Evolutionary conservation across 2,888 invertebrate genomes (phyloP), one percentile per base, ranked within the genome.

Genomic region (Tenthredo livida): DNA sequence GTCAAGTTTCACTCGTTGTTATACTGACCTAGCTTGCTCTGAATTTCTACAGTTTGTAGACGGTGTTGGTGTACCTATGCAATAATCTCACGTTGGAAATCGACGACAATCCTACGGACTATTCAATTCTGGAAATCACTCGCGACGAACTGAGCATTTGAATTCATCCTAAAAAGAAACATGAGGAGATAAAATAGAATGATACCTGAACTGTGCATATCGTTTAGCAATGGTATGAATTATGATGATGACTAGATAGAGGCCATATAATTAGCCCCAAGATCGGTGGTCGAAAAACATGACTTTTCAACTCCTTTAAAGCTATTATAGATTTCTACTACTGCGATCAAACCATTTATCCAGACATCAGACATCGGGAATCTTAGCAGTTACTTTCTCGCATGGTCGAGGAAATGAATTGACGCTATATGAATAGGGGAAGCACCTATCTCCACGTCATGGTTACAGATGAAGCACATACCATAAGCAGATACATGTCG

Each of bases 291-390:
- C 77, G 33, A 15, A 77, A 50, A 7, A 33, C 17, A 54, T n/a
- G 33, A 21, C n/a, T 77, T 77, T 54, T 77, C 7, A 17, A 77
- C 47, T 29, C 33, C 29, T 77, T 50, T 54, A 54, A 77, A 54
- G 54, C 54, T 77, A 77, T 77, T 77, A 54, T 29, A 77, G 77
- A 61, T 61, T 80, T 80, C 80, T 80, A 58, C 80, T n/a, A n/a
- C 40, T 37, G n/a, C n/a, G 25, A 80, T 80, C 61, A 15, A 25
- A 80, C 10, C 25, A 12, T 33, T 40, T 21, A 80, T 80, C 61
- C 50, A 12, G 78, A 78, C 54, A 54, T 78, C 78, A n/a, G 40
- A 61, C 80, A 58, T 37, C 37, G 10, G 80, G 40, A 7, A 75
- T 47, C 40, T 15, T 33, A 25, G 37, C 15, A 40, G 37, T 40